A percentile compares a stretch with the other conserved stretches of the same genome.
phyloP scores from a whole-genome alignment of 2,888 invertebrate species.

The Chrysomela aeneicollis region DNA sequence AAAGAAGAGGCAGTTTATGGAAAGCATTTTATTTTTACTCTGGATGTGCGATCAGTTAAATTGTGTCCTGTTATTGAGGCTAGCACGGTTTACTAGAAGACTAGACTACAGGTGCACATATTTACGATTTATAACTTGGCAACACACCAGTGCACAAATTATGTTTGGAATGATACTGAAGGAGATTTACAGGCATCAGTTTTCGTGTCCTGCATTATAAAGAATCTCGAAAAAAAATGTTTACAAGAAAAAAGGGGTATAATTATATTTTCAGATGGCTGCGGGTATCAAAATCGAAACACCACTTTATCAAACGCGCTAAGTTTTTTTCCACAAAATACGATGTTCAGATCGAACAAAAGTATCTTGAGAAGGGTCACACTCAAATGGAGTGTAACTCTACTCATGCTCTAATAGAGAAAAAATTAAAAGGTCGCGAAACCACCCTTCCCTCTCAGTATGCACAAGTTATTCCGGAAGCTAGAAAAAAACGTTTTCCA shows the following conservation, averaged over 20 bases:
- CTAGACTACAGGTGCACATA: not conserved
- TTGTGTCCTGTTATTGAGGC: not conserved
- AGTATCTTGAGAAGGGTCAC: slow-evolving; percentile 10
- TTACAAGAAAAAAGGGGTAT: slow-evolving; percentile 1
- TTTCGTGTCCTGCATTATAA: not conserved
- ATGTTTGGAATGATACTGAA: not conserved
- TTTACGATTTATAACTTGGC: not conserved
- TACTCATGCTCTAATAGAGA: not conserved
- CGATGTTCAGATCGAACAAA: slow-evolving; percentile 6
- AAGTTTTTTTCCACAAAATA: not conserved
- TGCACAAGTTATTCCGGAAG: not conserved
- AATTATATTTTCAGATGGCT: slow-evolving; percentile 15
- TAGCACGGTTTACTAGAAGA: not conserved
- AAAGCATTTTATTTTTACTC: slow-evolving; percentile 7
- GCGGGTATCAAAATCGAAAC: slow-evolving; percentile 10
- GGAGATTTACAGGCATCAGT: not conserved
- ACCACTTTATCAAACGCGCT: not conserved
- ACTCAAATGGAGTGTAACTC: not conserved
- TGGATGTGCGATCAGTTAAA: slow-evolving; percentile 6
- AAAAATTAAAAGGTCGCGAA: not conserved
- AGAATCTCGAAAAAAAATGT: not conserved
- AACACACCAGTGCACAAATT: not conserved
- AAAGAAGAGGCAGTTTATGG: slow-evolving; percentile 6
- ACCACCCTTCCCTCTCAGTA: slow-evolving; percentile 1
- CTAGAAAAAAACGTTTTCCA: not conserved